phyloP scores from a whole-genome alignment of 2,113 vertebrate species.

The Rutilus rutilus region DNA sequence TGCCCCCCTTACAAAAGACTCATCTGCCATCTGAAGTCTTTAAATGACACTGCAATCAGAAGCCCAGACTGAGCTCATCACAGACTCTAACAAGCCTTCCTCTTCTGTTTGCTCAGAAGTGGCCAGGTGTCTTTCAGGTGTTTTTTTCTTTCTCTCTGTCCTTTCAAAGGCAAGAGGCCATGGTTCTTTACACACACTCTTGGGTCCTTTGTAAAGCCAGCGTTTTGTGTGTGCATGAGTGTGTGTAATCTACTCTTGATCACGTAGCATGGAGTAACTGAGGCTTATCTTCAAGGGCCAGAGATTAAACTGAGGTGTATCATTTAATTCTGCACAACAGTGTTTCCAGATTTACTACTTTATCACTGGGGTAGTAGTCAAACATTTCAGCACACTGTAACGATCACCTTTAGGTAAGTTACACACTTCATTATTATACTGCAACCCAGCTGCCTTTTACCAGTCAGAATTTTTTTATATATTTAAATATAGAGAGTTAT shows the following conservation, averaged over 20 bases:
- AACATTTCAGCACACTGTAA: not conserved
- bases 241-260: not conserved
- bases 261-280: not conserved
- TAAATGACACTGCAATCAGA: conserved; percentile 14
- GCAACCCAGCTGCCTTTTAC: not conserved
- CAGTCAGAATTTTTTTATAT: too few relatives aligned
- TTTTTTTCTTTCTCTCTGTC: not conserved
- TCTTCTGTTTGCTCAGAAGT: conserved; percentile 10
- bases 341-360: not conserved
- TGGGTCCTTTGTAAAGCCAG: not conserved
- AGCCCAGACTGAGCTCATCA: not conserved
- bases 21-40: conserved; percentile 9
- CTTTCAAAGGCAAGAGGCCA: not conserved
- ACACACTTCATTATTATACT: not conserved
- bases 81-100: conserved; percentile 26
- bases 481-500: too few relatives aligned
- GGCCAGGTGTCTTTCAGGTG: not conserved
- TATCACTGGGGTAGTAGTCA: not conserved
- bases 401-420: not conserved
- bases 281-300: conserved; percentile 8
- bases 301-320: conserved; percentile 6
- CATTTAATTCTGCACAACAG: not conserved
- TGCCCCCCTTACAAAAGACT: conserved; percentile 5
- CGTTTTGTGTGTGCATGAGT: not conserved
- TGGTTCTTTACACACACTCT: not conserved